phyloP scores from a whole-genome alignment of 2,797 vertebrate genomes.

The Pipistrellus pipistrellus region DNA sequence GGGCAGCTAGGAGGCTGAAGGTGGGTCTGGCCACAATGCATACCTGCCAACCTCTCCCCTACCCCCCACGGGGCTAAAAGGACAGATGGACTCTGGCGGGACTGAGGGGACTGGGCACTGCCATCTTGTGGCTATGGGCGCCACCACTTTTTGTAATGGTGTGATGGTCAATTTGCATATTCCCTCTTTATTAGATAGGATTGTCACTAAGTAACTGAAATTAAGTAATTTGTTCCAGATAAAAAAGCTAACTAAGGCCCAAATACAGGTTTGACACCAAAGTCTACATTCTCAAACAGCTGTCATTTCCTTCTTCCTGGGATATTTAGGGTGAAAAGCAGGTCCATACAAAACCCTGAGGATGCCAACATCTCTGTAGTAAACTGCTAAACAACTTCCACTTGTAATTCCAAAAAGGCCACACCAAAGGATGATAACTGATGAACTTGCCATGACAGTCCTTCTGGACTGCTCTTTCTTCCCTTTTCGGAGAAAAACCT shows the following conservation, averaged over 20 bases:
- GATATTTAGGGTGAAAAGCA: not conserved
- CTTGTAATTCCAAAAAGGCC: not conserved
- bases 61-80: too few relatives aligned
- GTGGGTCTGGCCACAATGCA: too few relatives aligned
- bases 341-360: not conserved
- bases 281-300: not conserved
- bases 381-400: not conserved
- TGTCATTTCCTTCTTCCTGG: not conserved
- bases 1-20: too few relatives aligned
- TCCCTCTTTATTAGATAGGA: too few relatives aligned
- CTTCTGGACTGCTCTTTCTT: not conserved
- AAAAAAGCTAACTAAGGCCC: slow-evolving; percentile 37
- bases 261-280: not conserved
- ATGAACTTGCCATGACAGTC: not conserved
- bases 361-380: not conserved
- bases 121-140: too few relatives aligned
- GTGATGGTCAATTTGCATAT: too few relatives aligned
- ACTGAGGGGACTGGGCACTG: too few relatives aligned
- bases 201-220: not conserved
- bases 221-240: not conserved
- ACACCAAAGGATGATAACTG: not conserved
- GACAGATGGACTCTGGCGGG: too few relatives aligned
- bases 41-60: too few relatives aligned
- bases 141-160: too few relatives aligned
- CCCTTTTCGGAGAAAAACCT: not conserved